Evolutionary conservation across 2,113 vertebrate species (phyloP), one percentile per base, ranked within the genome.

Genomic region (Chroicocephalus ridibundus): DNA sequence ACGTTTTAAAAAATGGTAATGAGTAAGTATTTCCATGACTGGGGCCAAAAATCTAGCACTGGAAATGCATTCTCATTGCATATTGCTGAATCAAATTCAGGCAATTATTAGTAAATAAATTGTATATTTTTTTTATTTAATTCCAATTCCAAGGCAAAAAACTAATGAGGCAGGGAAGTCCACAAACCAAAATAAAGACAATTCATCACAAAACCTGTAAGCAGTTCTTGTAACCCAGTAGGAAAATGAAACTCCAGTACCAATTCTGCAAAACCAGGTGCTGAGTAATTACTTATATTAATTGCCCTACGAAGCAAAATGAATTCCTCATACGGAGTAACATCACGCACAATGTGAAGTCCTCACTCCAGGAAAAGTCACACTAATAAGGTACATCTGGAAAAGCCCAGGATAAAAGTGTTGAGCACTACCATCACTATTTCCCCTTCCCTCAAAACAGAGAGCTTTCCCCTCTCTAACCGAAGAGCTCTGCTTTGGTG

Each of bases 91-190:
- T 38, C 36, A 54, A 88, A 77, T 16, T 13, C 15, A 27, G n/a
- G 22, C n/a, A 36, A 25, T 26, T 82, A 40, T 3, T 20, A 80
- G 16, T 47, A 66, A 66, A 74, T 13, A 57, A 36, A 46, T 1
- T 5, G 11, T 0, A 0, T 2, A 10, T 26, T 69, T 69, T 71
- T 20, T n/a, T 26, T 15, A 61, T 15, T 42, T 60, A 24, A 65
- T 42, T 36, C 42, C 14, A 54, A 26, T 57, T 31, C 31, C 55
- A 60, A 74, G 47, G 54, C 34, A 49, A 82, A 66, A 75, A 57
- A 5, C 11, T 42, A 40, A 15, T 0, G 5, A n/a, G 25, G 27
- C 5, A 2, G 9, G 24, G 26, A 70, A 83, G 34, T 11, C 36
- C 55, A 68, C 15, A 75, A 78, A 66, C 20, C 58, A 77, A 76